A percentile compares a stretch with the other conserved stretches of the same genome.
Conservation (phyloP, 2,113 vertebrate genomes). For the Colistium nudipinnis region DNA sequence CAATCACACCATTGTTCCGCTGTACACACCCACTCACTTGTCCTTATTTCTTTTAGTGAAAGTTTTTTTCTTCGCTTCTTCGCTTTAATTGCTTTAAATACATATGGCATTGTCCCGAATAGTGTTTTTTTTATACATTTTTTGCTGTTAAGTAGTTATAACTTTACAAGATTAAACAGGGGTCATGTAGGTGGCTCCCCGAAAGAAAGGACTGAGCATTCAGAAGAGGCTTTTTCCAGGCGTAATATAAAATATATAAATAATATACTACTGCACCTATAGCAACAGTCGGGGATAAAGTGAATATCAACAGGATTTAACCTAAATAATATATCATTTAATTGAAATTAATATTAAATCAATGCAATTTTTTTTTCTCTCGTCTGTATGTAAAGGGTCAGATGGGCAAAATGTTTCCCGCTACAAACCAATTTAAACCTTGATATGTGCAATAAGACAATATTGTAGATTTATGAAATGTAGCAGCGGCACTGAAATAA, state of each 20-base stretch:
- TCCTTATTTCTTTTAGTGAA: no score
- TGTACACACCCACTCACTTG: no score
- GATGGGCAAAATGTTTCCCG: background rate
- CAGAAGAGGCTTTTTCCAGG: no score
- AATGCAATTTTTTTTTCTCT: no score
- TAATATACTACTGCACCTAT: slow-evolving; percentile 4
- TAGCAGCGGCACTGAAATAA: background rate
- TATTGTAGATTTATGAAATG: slow-evolving; percentile 29
- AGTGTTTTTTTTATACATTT: no score
- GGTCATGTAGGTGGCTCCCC: no score
- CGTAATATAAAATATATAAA: no score
- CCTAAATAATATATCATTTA: no score
- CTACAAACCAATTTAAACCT: slow-evolving; percentile 13
- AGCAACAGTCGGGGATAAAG: background rate
- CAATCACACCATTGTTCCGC: background rate
- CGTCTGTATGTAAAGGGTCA: background rate
- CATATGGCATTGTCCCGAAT: background rate
- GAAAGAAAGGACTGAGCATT: no score
- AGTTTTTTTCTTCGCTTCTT: background rate
- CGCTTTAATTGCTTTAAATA: slow-evolving; percentile 1
- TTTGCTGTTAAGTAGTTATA: no score
- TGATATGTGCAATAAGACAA: slow-evolving; percentile 27
- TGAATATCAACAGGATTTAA: background rate
- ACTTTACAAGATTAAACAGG: background rate
- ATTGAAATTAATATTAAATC: no score